Evolutionary conservation across 1,140 invertebrate genomes (phyloP), one percentile per base, ranked within the genome.

Genomic region (Dinoponera quadriceps): DNA sequence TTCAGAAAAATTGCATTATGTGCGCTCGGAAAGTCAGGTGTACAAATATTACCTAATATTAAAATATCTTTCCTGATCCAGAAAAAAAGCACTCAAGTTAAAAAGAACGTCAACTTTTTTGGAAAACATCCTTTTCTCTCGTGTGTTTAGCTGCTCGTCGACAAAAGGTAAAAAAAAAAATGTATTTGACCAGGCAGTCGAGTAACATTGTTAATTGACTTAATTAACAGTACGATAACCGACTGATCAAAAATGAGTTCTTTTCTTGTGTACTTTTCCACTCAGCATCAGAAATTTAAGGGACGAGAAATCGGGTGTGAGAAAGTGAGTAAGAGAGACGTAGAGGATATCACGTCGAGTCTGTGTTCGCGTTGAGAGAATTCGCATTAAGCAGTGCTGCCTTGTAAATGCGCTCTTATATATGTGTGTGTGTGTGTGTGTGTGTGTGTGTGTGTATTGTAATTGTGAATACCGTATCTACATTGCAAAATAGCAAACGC

Each of bases 401-500:
- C 22, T 80, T 18, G 27, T 1, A 16, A 80, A 55, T 54, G 48
- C 22, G n/a, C n/a, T n/a, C n/a, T n/a, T n/a, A n/a, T n/a, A n/a
- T n/a, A n/a, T n/a, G n/a, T n/a, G n/a, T n/a, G n/a, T n/a, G n/a
- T n/a, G n/a, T n/a, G n/a, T n/a, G n/a, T n/a, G n/a, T n/a, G 44
- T 25, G 25, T 55, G 55, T 29, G 38, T 22, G 20, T 68, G 22
- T 57, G 38, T 44, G 9, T 44, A 9, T 44, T 9, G 9, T 44
- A 44, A n/a, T 7, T 57, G 18, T 29, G 25, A n/a, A 3, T 44
- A 57, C 1, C 7, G 14, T 69, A 69, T 78, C 22, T 69, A 48
- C 27, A 59, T 59, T 55, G 33, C 20, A 63, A 75, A 51, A 25
- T 38, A 71, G 33, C 27, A n/a, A 33, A 75, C n/a, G n/a, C n/a